Base-by-base conservation (phyloP, 2,113 vertebrate species). In the Carassius carassius region DNA sequence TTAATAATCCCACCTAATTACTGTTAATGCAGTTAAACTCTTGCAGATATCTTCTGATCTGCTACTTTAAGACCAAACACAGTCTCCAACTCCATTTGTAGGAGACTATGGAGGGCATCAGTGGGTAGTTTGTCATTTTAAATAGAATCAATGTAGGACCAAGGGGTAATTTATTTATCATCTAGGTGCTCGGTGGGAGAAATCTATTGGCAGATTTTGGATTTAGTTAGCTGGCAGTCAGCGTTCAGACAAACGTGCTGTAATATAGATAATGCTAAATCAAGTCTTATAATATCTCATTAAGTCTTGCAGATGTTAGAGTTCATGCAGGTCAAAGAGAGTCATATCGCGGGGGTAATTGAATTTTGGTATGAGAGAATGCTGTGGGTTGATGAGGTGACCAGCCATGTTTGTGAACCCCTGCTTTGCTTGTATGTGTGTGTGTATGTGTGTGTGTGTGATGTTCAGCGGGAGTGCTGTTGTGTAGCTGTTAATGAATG, bases 121-220 rank as follows among this genome's bases (percentile, higher is more conserved):
- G 37, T 35, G 12, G 58, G 67, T 69, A 75, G 35, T 88, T 84
- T 84, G 67, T 88, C 84, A 87, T 87, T 90, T 74, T 74, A 74
- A 69, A 67, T 13, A 62, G 49, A 69, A 87, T 87, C 80, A 21
- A 87, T 86, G 47, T 19, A n/a, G 77, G 69, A 87, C 80, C 79
- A 85, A 62, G 80, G 85, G 69, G 49, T 84, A 75, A 84, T 88
- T 87, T 73, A 85, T 88, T 79, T 77, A 86, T 82, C 76, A 81
- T 67, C 58, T n/a, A 44, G 69, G 72, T 62, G 47, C 80, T 78
- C 54, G 16, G 25, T 21, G 79, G 67, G 70, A 78, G 75, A 86
- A n/a, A 82, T 86, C 51, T 75, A 86, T 69, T 44, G 84, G 81
- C 83, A 85, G 69, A 37, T 84, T 77, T 35, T 14, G 69, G 81